Evolutionary conservation across 2,888 invertebrate species (phyloP), one percentile per base, ranked within the genome.

Genomic region (Apamea anceps): DNA sequence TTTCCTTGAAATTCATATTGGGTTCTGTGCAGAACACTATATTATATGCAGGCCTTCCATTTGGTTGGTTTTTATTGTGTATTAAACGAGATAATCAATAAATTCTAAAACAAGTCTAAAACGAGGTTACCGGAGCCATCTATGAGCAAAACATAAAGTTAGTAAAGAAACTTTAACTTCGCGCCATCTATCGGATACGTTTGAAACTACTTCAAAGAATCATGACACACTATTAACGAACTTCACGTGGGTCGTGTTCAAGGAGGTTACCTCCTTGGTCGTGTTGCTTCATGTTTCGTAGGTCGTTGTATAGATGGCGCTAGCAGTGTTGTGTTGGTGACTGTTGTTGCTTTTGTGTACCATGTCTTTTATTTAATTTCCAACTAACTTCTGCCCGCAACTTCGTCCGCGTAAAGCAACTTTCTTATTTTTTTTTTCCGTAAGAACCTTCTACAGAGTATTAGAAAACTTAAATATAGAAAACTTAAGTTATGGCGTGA

Each of bases 181-280:
- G 73, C 83, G 90, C 87, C 91, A 89, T 82, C 91, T 91, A 72
- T 48, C n/a, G 8, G 13, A 28, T 21, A 10, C 28, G 0, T 2
- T 0, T 10, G 0, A 6, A 88, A 85, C 82, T 72, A 82, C 63
- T 7, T 0, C 21, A 25, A n/a, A 12, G 13, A 21, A 4, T 8
- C 15, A 89, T 92, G 91, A 91, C 92, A 91, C 87, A 92, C 85
- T 79, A 72, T 18, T 7, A 28, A 12, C 2, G 15, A 63, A 73
- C 18, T 6, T 21, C 6, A n/a, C 21, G 1, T 45, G 2, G 8
- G 7, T 37, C 15, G 13, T n/a, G n/a, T n/a, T n/a, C n/a, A n/a
- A n/a, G n/a, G n/a, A n/a, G n/a, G n/a, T n/a, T n/a, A n/a, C n/a
- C n/a, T n/a, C n/a, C n/a, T n/a, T n/a, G 8, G 7, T 37, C 15